Evolutionary conservation across 2,888 invertebrate species (phyloP).

Genomic region (Limnephilus lunatus): DNA sequence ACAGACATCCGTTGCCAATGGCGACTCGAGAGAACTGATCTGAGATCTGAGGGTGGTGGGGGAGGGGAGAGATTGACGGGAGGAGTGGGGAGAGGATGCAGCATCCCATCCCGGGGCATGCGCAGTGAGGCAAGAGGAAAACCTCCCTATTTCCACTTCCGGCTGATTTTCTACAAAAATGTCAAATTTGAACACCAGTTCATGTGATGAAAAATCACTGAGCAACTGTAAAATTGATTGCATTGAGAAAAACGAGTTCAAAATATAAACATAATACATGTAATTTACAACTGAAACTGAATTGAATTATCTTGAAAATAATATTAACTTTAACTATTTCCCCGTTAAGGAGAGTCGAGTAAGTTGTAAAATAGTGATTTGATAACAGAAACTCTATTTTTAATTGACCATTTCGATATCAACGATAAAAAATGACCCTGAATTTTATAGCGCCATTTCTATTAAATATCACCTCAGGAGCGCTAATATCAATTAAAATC

Average conservation of each 20-base stretch:
- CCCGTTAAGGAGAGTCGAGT: background rate
- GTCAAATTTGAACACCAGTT: background rate
- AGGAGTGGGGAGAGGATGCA: slow-evolving; percentile 50
- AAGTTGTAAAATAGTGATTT: background rate
- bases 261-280: background rate
- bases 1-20: background rate
- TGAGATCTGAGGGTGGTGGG: slow-evolving; percentile 33
- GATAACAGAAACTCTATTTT: background rate
- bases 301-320: background rate
- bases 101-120: slow-evolving; percentile 65
- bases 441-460: too few relatives aligned
- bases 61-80: slow-evolving; percentile 37
- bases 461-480: too few relatives aligned
- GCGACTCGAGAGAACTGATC: slow-evolving; percentile 28
- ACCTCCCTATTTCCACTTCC: slow-evolving; percentile 28
- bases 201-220: background rate
- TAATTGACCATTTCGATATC: too few relatives aligned
- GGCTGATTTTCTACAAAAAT: slow-evolving; percentile 23
- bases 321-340: background rate
- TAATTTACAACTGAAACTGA: background rate
- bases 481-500: background rate
- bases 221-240: background rate
- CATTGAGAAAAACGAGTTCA: background rate
- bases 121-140: slow-evolving; percentile 31
- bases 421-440: too few relatives aligned